Conservation (phyloP, 2,797 vertebrate genomes). For the Sebastolobus altivelis region DNA sequence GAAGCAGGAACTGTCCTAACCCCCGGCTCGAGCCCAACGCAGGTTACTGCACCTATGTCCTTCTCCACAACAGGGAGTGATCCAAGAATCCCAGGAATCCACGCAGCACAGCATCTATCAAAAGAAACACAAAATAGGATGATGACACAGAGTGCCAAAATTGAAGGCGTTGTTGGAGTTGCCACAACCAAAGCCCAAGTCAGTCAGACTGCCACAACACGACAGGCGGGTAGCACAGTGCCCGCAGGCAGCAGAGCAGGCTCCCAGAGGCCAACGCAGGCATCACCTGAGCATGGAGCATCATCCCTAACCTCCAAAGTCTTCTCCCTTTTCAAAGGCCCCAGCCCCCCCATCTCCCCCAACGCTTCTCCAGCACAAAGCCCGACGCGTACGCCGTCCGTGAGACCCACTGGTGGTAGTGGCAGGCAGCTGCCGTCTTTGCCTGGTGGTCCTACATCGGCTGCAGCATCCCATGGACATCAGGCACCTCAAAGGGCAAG, state of each 20-base stretch:
- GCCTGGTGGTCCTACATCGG: slow-evolving; percentile 73
- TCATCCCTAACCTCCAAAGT: slow-evolving; percentile 85
- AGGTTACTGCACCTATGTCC: slow-evolving; percentile 92
- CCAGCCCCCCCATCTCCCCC: slow-evolving; percentile 93
- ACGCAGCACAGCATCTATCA: slow-evolving; percentile 94
- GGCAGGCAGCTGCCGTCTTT: slow-evolving; percentile 78
- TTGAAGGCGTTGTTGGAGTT: slow-evolving; percentile 82
- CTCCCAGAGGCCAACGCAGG: slow-evolving; percentile 78
- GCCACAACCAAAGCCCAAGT: slow-evolving; percentile 80
- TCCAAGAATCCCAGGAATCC: slow-evolving; percentile 89
- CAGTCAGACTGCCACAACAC: slow-evolving; percentile 73
- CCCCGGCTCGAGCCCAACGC: slow-evolving; percentile 97
- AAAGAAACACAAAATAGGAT: slow-evolving; percentile 92
- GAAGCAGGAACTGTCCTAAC: slow-evolving; percentile 91
- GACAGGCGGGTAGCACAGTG: slow-evolving; percentile 75
- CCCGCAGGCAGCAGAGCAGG: slow-evolving; percentile 67
- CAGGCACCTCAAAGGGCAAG: slow-evolving; percentile 87
- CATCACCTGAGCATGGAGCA: slow-evolving; percentile 76
- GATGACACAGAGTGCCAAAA: slow-evolving; percentile 88
- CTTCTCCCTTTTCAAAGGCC: slow-evolving; percentile 90
- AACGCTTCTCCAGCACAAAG: slow-evolving; percentile 91
- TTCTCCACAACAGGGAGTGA: slow-evolving; percentile 87
- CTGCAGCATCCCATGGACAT: slow-evolving; percentile 88
- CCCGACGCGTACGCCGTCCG: slow-evolving; percentile 84
- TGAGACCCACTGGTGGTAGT: slow-evolving; percentile 61